Evolutionary conservation across 2,888 invertebrate species (phyloP).

Genomic region (Erebia palarica): DNA sequence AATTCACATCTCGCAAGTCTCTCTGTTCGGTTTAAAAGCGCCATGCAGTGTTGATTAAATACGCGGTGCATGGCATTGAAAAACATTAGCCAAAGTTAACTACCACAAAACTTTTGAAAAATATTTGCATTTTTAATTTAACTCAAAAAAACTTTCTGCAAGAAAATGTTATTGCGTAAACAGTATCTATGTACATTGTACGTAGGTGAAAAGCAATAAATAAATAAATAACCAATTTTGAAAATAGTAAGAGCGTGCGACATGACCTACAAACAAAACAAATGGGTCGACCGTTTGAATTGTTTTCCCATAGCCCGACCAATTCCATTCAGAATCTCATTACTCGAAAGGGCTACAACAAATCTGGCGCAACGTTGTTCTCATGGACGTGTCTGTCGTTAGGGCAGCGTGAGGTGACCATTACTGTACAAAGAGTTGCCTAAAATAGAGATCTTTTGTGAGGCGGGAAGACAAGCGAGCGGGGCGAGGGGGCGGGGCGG

Average conservation of each 20-base stretch:
- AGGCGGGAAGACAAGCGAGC: constrained; percentile 72
- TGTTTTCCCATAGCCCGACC: constrained; percentile 75
- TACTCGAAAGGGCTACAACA: constrained; percentile 78
- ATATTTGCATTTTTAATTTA: too few relatives aligned
- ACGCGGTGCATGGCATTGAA: too few relatives aligned
- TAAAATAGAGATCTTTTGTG: constrained; percentile 82
- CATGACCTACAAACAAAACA: constrained; percentile 76
- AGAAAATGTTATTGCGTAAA: too few relatives aligned
- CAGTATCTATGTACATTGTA: neutral
- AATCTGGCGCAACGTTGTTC: constrained; percentile 78
- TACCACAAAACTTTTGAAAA: too few relatives aligned
- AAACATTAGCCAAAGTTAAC: too few relatives aligned
- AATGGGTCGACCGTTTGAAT: constrained; percentile 59
- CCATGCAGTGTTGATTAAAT: neutral
- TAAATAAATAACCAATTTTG: constrained; percentile 9
- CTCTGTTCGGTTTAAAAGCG: constrained; percentile 5
- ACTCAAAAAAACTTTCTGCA: too few relatives aligned
- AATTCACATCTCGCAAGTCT: neutral
- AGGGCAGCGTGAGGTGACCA: constrained; percentile 82
- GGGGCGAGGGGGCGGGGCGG: constrained; percentile 78
- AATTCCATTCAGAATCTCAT: constrained; percentile 81
- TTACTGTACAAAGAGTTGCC: constrained; percentile 82
- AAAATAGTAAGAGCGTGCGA: constrained; percentile 32
- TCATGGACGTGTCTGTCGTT: constrained; percentile 82
- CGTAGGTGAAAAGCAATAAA: neutral